Evolutionary conservation across 2,888 invertebrate species (phyloP).

Genomic region (Stenchaetothrips biformis): DNA sequence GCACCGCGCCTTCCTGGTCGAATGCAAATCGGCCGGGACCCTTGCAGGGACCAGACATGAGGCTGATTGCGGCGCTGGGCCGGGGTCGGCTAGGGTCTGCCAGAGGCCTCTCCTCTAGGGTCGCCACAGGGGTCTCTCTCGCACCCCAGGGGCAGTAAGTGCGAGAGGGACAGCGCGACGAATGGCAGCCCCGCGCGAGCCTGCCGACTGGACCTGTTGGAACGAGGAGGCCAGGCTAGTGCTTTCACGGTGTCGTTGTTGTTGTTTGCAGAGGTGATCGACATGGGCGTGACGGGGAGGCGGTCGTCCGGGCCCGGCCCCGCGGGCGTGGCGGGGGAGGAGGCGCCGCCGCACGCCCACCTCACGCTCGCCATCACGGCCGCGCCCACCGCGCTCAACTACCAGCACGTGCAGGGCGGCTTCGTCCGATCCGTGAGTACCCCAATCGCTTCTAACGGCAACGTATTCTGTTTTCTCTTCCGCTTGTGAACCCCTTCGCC

Average conservation of each 20-base stretch:
- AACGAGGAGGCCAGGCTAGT: too few species aligned
- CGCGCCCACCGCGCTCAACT: neutral
- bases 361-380: slow-evolving; percentile 20
- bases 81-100: neutral
- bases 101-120: neutral
- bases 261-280: neutral
- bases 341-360: neutral
- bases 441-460: neutral
- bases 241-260: too few species aligned
- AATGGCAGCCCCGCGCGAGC: too few species aligned
- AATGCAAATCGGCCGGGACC: neutral
- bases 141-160: too few species aligned
- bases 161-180: too few species aligned
- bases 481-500: neutral
- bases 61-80: neutral
- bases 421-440: neutral
- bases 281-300: slow-evolving; percentile 9
- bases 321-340: neutral
- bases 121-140: too few species aligned
- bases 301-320: neutral
- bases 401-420: slow-evolving; percentile 21
- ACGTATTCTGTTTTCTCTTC: neutral
- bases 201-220: too few species aligned
- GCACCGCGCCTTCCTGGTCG: neutral
- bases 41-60: neutral